Conservation (phyloP, 1,140 invertebrate genomes). For the Metopolophium dirhodum region DNA sequence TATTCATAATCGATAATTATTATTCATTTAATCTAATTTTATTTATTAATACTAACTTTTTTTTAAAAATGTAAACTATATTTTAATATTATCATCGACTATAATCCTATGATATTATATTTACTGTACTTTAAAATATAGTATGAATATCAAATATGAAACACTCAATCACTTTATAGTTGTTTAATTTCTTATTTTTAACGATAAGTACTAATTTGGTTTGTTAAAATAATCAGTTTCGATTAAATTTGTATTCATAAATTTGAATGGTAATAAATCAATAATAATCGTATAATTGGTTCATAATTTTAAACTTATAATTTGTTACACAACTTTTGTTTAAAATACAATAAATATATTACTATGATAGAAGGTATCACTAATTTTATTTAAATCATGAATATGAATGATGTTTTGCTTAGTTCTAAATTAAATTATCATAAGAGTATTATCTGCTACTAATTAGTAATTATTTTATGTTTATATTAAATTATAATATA, state of each 20-base stretch:
- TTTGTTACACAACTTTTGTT: neutral
- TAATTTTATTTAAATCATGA: neutral
- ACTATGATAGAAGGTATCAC: neutral
- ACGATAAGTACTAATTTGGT: neutral
- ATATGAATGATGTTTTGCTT: neutral
- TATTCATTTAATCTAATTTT: neutral
- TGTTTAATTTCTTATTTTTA: slow-evolving; percentile 12
- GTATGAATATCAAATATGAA: neutral
- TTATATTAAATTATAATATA: neutral
- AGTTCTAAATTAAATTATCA: neutral
- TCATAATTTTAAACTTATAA: neutral
- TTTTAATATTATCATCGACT: neutral
- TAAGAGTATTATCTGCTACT: neutral
- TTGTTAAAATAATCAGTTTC: neutral
- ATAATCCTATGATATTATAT: neutral
- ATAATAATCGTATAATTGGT: neutral
- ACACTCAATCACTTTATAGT: neutral
- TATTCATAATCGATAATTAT: neutral
- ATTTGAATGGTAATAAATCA: neutral
- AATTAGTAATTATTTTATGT: neutral
- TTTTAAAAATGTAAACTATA: neutral
- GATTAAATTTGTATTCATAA: neutral
- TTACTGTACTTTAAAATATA: neutral
- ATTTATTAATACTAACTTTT: neutral
- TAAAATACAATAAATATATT: neutral